phyloP scores from a whole-genome alignment of 2,113 vertebrate species.

The Protobothrops flavoviridis region DNA sequence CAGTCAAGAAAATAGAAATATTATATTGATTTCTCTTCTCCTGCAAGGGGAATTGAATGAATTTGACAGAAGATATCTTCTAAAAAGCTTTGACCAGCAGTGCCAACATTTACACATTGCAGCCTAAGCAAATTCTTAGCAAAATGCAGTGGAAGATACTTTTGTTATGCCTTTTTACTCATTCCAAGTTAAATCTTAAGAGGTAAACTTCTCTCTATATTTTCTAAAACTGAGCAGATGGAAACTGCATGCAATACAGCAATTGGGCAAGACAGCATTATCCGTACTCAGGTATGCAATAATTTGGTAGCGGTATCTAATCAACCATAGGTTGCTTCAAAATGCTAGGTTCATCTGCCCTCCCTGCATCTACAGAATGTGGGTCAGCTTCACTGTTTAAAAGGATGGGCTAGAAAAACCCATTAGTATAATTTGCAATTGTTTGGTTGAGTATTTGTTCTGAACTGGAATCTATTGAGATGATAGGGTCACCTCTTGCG shows the following conservation, averaged over 20 bases:
- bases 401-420: neutral
- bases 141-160: neutral
- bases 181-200: slow-evolving; percentile 1
- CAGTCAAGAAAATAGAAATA: neutral
- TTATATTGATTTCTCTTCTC: slow-evolving; percentile 13
- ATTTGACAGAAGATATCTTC: neutral
- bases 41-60: slow-evolving; percentile 1
- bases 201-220: neutral
- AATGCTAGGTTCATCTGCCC: neutral
- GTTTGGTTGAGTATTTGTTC: neutral
- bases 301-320: neutral
- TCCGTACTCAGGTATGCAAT: neutral
- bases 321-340: neutral
- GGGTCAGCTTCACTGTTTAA: neutral
- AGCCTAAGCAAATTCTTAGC: neutral
- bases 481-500: neutral
- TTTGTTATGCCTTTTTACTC: neutral
- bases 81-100: neutral
- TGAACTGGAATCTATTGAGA: neutral
- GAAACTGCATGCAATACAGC: neutral
- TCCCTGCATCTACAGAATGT: neutral
- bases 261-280: neutral
- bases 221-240: neutral
- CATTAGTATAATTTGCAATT: neutral
- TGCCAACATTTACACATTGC: neutral